These are phyloP conservation scores for Myrmecobius fasciatus DNA, from an alignment of 2,113 vertebrate species.

Conservation along the genomic window DNA sequence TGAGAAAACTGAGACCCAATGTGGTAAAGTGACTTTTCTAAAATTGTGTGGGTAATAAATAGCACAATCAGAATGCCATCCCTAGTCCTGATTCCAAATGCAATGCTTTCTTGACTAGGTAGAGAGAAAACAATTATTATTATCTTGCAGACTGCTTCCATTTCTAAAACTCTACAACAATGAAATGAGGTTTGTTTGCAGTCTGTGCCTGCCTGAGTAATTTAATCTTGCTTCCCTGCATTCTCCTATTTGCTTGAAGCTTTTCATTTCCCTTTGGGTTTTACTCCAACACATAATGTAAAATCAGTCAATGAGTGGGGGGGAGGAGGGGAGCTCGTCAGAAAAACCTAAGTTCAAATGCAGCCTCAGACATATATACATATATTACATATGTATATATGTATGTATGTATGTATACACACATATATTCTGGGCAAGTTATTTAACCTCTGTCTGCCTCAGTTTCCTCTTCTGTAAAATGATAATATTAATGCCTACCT, in stretches of 20 bases:
- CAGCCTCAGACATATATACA: not conserved
- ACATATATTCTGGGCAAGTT: not conserved
- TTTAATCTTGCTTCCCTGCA: not conserved
- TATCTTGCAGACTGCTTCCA: not conserved
- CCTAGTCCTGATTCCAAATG: not conserved
- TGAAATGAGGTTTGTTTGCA: not conserved
- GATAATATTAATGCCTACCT: not conserved
- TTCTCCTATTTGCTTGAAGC: not conserved
- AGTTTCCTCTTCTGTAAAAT: not conserved
- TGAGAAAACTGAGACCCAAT: not conserved
- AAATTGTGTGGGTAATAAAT: not conserved
- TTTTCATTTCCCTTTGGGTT: not conserved
- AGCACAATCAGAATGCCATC: not conserved
- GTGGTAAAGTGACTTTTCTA: not conserved
- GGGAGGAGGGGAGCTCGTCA: not conserved
- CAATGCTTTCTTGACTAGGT: not conserved
- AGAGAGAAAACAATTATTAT: not conserved
- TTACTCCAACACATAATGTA: not conserved
- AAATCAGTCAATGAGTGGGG: not conserved
- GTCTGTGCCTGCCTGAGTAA: not conserved
- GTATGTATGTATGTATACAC: too few species aligned
- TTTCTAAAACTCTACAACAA: not conserved
- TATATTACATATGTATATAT: too few species aligned
- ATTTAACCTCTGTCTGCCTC: not conserved
- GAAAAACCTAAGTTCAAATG: not conserved